Evolutionary conservation across 2,113 vertebrate species (phyloP), one percentile per base, ranked within the genome.

Genomic region (Ifrita kowaldi): DNA sequence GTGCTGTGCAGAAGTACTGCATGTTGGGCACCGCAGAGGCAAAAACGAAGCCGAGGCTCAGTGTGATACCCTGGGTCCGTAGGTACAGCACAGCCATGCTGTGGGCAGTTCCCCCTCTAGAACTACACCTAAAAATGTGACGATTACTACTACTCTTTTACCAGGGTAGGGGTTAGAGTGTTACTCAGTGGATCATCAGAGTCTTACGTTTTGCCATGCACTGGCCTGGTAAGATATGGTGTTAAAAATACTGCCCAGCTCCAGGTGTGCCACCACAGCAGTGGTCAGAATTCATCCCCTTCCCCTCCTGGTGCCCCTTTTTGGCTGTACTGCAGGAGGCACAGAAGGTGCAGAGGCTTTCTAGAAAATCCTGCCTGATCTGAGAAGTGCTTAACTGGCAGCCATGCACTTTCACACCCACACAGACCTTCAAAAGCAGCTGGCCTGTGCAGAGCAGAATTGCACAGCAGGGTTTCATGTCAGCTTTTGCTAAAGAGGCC

Each of bases 21-120:
- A 2, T 11, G 41, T 3, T 46, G 75, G 42, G 19, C 4, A 1
- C 16, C 7, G 24, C 30, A 12, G 13, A 3, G 11, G 17, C 7
- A 1, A 8, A 47, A 23, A 13, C 5, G 30, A 56, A 56, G 20
- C 33, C 13, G 0, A 20, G 42, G 23, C 15, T 26, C 30, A 2
- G 7, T 10, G 49, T 21, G 6, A 1, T 49, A 10, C 8, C 15
- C 14, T 28, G 21, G 3, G 17, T n/a, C 50, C 10, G 0, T 0
- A 32, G 17, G 23, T 46, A 22, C 23, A 73, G 60, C n/a, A 13
- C 28, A 44, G 11, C 11, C 19, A 0, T 30, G 8, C 9, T 30
- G 27, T 15, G 26, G 18, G 27, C 16, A 52, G 32, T 49, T 60
- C 32, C 2, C 7, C 4, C n/a, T 74, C 64, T 46, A 27, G 41